A percentile compares a stretch with the other conserved stretches of the same genome.
These are phyloP conservation scores for Frieseomelitta varia DNA, from an alignment of 1,140 invertebrate genomes.

Conservation along the genomic window DNA sequence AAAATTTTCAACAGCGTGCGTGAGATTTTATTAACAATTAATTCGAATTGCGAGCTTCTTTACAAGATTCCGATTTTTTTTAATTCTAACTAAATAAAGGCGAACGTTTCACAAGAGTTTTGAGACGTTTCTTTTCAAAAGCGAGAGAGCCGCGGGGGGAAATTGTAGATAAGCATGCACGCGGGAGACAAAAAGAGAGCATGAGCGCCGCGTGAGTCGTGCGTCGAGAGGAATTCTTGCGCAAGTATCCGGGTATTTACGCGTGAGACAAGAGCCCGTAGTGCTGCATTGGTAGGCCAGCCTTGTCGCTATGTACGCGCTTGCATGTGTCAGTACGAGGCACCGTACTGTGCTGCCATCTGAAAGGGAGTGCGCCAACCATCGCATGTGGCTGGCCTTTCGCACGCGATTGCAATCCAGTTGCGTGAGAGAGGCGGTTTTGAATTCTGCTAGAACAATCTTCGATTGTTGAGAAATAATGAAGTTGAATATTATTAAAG, in stretches of 20 bases:
- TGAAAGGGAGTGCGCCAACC: conserved; percentile 54
- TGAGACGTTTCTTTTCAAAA: not conserved
- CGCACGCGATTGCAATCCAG: conserved; percentile 60
- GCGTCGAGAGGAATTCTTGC: conserved; percentile 56
- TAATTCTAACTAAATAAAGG: not conserved
- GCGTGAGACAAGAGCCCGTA: conserved; percentile 52
- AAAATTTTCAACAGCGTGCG: not conserved
- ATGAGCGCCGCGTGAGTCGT: conserved; percentile 25
- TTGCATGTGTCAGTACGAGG: conserved; percentile 4
- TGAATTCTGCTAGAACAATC: not conserved
- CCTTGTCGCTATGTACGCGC: not conserved
- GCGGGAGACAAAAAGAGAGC: conserved; percentile 44
- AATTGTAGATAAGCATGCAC: conserved; percentile 21
- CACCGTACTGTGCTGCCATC: conserved; percentile 63
- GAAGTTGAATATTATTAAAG: not conserved
- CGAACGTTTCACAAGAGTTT: not conserved
- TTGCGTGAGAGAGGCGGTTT: conserved; percentile 42
- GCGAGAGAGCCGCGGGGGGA: not conserved
- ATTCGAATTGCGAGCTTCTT: no score
- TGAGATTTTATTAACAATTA: not conserved
- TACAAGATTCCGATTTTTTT: no score
- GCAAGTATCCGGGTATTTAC: conserved; percentile 55
- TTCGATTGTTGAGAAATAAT: not conserved
- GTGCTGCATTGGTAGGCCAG: not conserved
- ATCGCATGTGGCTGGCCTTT: conserved; percentile 53